A percentile compares a stretch with the other conserved stretches of the same genome.
These are phyloP conservation scores for Drosophila percnosoma DNA, from an alignment of 2,888 invertebrate species.

Conservation along the genomic window DNA sequence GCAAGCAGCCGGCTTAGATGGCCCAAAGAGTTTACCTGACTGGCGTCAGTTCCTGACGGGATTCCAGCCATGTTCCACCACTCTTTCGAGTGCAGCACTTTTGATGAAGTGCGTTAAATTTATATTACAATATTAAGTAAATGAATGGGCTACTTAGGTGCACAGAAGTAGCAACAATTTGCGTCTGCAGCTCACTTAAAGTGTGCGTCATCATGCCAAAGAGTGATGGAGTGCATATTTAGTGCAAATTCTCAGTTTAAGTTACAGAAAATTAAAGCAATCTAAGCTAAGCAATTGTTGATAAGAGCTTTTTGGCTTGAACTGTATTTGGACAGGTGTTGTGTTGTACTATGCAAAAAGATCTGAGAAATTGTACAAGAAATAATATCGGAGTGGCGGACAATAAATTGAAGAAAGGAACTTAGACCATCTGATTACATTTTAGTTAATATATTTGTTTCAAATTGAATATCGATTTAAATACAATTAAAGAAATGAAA, in stretches of 20 bases:
- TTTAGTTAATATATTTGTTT: background rate
- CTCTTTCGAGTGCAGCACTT: slow-evolving; percentile 53
- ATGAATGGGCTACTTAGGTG: slow-evolving; percentile 61
- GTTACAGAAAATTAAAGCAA: background rate
- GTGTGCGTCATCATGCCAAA: slow-evolving; percentile 38
- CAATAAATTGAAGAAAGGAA: background rate
- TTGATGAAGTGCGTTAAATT: slow-evolving; percentile 71
- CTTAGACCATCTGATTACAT: background rate
- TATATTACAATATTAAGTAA: slow-evolving; percentile 73
- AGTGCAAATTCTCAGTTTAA: background rate
- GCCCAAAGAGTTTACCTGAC: slow-evolving; percentile 51
- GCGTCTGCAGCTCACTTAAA: slow-evolving; percentile 35
- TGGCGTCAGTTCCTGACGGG: slow-evolving; percentile 48
- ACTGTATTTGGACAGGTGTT: background rate
- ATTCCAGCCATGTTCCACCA: slow-evolving; percentile 13
- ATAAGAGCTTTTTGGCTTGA: background rate
- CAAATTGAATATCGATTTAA: background rate
- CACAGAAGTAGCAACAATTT: slow-evolving; percentile 50
- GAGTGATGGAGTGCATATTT: slow-evolving; percentile 45
- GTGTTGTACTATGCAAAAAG: background rate
- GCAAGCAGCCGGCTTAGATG: slow-evolving; percentile 38
- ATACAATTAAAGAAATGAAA: background rate
- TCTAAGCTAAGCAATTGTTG: background rate
- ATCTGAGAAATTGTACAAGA: background rate
- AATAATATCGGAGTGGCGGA: background rate